These are phyloP conservation scores for Acleris cristana DNA, from an alignment of 2,888 invertebrate genomes.

Conservation along the genomic window DNA sequence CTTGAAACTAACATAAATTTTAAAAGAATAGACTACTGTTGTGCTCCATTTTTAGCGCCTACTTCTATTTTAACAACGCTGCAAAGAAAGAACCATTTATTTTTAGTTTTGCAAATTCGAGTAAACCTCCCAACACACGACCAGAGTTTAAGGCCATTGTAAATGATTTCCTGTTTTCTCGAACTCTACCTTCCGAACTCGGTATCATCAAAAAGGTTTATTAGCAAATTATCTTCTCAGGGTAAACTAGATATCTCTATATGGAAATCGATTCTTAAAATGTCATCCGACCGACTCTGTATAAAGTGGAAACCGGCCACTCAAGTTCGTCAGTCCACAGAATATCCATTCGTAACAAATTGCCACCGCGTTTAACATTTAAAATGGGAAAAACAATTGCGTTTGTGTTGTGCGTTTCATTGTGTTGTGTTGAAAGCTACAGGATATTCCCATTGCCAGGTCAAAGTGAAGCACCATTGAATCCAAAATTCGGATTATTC, in stretches of 20 bases:
- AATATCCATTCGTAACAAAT: conserved; percentile 31
- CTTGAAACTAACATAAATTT: not conserved
- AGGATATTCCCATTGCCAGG: conserved; percentile 54
- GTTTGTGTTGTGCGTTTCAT: conserved; percentile 32
- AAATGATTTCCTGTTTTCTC: conserved; percentile 23
- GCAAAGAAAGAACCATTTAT: not conserved
- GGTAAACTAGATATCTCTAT: conserved; percentile 60
- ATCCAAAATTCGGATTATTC: conserved; percentile 26
- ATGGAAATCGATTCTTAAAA: conserved; percentile 52
- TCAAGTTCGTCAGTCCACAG: conserved; percentile 44
- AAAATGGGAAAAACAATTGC: conserved; percentile 32
- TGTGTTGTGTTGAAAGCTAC: conserved; percentile 46
- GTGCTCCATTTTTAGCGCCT: too few species aligned
- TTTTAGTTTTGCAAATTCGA: too few species aligned
- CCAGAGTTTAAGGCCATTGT: conserved; percentile 11
- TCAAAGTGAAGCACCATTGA: conserved; percentile 36
- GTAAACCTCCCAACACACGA: too few species aligned
- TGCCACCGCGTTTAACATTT: conserved; percentile 12
- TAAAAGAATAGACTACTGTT: too few species aligned
- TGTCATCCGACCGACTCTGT: conserved; percentile 44
- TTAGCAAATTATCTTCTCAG: conserved; percentile 50
- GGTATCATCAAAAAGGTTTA: conserved; percentile 36
- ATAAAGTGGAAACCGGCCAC: conserved; percentile 47
- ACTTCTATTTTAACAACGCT: not conserved
- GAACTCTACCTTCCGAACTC: conserved; percentile 15